Percentiles rank a stretch among this genome's conserved stretches.
These are phyloP conservation scores for Spea multiplicata DNA, from an alignment of 2,113 vertebrate genomes.

Conservation along the genomic window DNA sequence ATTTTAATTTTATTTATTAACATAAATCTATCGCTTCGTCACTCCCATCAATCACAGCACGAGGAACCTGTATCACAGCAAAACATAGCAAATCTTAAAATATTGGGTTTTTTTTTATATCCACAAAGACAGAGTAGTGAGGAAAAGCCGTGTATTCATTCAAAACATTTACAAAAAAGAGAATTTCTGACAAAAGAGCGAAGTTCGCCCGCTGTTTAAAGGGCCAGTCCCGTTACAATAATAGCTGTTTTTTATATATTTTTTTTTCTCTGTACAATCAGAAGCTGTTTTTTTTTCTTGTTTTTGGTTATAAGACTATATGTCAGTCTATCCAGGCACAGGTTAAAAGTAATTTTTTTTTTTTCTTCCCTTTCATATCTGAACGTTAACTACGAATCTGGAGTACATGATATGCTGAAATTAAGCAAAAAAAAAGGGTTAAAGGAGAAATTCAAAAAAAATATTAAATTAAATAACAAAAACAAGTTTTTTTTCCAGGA, in stretches of 20 bases:
- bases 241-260: background rate
- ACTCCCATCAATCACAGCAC: too few relatives aligned
- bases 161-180: conserved; percentile 28
- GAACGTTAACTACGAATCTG: conserved; percentile 3
- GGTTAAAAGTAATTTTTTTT: background rate
- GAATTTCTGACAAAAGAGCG: conserved; percentile 14
- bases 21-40: too few relatives aligned
- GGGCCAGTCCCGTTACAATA: conserved; percentile 4
- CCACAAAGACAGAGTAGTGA: conserved; percentile 20
- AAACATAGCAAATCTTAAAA: conserved; percentile 3
- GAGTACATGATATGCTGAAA: background rate
- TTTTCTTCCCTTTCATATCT: background rate
- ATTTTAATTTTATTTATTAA: too few relatives aligned
- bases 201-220: conserved; percentile 25
- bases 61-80: background rate
- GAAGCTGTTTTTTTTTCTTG: background rate
- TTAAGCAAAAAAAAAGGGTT: background rate
- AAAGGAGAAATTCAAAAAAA: conserved; percentile 10
- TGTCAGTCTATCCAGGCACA: conserved; percentile 1
- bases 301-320: background rate
- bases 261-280: conserved; percentile 6
- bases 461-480: conserved; percentile 10
- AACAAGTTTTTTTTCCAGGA: background rate
- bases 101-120: conserved; percentile 17
- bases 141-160: conserved; percentile 19